Percentiles rank a stretch among this genome's conserved stretches.
Evolutionary conservation across 2,797 vertebrate species (phyloP).

Genomic region (Psittacula echo): DNA sequence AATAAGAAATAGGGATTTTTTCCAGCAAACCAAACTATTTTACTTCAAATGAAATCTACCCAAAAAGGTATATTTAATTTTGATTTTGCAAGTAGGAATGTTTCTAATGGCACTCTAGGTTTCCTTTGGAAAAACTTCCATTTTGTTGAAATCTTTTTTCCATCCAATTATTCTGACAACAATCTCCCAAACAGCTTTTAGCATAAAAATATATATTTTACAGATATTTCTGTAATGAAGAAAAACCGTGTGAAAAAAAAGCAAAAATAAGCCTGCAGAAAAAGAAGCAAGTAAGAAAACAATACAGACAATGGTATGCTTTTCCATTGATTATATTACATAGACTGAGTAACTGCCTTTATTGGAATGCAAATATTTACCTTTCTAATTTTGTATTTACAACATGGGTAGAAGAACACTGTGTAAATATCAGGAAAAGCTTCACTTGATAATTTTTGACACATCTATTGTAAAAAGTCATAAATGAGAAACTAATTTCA

Average conservation of each 20-base stretch:
- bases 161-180: neutral
- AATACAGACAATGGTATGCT: neutral
- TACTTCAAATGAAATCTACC: neutral
- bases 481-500: neutral
- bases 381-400: neutral
- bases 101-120: neutral
- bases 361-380: neutral
- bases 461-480: neutral
- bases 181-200: neutral
- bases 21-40: neutral
- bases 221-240: neutral
- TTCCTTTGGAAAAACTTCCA: neutral
- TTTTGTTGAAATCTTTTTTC: neutral
- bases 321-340: neutral
- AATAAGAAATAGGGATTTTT: neutral
- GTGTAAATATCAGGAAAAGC: neutral
- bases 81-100: neutral
- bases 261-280: neutral
- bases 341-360: neutral
- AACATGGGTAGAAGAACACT: neutral
- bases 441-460: neutral
- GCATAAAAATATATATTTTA: neutral
- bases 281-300: neutral
- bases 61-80: neutral
- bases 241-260: neutral